Evolutionary conservation across 2,113 vertebrate genomes (phyloP).

Genomic region (Clarias macrocephalus): DNA sequence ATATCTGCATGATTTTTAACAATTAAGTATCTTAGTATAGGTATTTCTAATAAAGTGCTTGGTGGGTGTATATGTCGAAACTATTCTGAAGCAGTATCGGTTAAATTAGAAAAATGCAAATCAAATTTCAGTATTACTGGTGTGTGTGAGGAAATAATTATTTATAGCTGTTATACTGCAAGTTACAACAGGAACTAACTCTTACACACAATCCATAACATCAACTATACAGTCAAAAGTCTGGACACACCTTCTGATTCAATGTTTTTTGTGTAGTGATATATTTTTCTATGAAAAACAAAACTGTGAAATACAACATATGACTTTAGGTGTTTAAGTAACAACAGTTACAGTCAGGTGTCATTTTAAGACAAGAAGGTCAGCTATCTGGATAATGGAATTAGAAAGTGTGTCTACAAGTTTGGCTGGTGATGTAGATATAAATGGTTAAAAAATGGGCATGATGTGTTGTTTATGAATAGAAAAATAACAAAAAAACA

Average conservation of each 20-base stretch:
- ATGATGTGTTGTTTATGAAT: background rate
- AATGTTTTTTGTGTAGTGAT: no score
- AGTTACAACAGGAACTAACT: background rate
- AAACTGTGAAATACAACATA: no score
- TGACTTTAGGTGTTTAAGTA: no score
- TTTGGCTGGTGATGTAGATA: background rate
- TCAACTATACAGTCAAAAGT: background rate
- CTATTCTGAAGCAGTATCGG: background rate
- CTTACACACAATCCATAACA: background rate
- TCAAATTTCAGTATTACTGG: background rate
- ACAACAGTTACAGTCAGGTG: no score
- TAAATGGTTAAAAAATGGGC: background rate
- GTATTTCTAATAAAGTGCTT: background rate
- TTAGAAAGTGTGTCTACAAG: no score
- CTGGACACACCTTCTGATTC: no score
- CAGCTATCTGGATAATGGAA: no score
- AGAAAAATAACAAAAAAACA: background rate
- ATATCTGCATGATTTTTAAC: background rate
- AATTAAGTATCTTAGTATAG: background rate
- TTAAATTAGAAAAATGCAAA: background rate
- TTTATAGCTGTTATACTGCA: background rate
- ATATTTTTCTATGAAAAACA: no score
- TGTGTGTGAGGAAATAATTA: background rate
- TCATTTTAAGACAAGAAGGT: no score
- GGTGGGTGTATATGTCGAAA: background rate